Evolutionary conservation across 1,140 invertebrate species (phyloP).

Genomic region (Arion vulgaris): DNA sequence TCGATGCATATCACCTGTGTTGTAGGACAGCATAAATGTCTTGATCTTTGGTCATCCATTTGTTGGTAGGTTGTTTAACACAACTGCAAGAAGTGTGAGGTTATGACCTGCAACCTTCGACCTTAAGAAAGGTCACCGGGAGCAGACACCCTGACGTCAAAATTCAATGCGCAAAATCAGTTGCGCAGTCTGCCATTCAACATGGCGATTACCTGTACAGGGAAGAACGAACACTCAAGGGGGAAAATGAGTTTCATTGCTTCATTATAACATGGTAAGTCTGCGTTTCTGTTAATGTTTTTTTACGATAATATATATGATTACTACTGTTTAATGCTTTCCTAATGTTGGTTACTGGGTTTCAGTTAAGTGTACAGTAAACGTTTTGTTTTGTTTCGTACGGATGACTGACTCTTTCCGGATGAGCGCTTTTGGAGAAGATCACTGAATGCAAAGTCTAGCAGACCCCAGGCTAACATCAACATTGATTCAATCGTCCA

Average conservation of each 20-base stretch:
- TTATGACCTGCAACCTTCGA: not conserved
- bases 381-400: slow-evolving; percentile 23
- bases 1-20: too few species aligned
- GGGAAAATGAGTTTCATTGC: not conserved
- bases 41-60: too few species aligned
- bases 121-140: slow-evolving; percentile 24
- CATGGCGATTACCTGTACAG: slow-evolving; percentile 26
- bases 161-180: slow-evolving; percentile 34
- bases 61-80: too few species aligned
- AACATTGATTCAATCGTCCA: too few species aligned
- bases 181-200: slow-evolving; percentile 32
- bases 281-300: not conserved
- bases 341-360: not conserved
- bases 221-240: not conserved
- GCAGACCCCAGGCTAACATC: not conserved
- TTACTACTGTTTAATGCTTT: not conserved
- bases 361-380: not conserved
- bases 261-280: not conserved
- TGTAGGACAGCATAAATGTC: too few species aligned
- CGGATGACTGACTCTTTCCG: slow-evolving; percentile 20
- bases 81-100: too few species aligned
- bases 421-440: not conserved
- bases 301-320: not conserved
- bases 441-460: not conserved
- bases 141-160: slow-evolving; percentile 29